These are phyloP conservation scores for Zaprionus gabonicus DNA, from an alignment of 1,140 invertebrate genomes.

Conservation along the genomic window DNA sequence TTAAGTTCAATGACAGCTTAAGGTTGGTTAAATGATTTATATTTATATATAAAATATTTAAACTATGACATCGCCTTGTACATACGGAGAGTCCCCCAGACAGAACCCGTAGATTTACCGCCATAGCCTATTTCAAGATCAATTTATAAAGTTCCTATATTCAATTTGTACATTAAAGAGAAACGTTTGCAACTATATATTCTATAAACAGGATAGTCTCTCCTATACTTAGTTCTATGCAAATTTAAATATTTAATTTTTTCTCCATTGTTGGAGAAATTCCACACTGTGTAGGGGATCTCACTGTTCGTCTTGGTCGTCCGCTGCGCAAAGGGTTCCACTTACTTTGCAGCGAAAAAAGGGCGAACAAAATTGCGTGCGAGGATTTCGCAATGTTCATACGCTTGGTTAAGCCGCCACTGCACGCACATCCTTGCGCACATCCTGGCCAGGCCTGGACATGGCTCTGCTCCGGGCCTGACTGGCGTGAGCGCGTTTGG, in stretches of 20 bases:
- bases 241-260: background rate
- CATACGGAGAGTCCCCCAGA: too few species aligned
- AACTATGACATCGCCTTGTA: too few species aligned
- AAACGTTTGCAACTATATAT: too few species aligned
- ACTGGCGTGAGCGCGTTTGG: constrained; percentile 32
- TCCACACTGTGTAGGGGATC: constrained; percentile 1
- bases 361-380: constrained; percentile 43
- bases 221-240: too few species aligned
- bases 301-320: background rate
- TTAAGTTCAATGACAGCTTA: too few species aligned
- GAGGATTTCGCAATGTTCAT: constrained; percentile 58
- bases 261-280: background rate
- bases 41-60: too few species aligned
- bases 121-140: too few species aligned
- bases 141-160: too few species aligned
- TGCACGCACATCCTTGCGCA: constrained; percentile 57
- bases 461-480: background rate
- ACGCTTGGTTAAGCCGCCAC: constrained; percentile 50
- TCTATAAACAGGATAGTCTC: background rate
- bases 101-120: too few species aligned
- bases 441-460: constrained; percentile 34
- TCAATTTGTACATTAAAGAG: too few species aligned
- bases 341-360: constrained; percentile 24
- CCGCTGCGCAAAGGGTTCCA: background rate
- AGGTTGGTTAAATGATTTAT: too few species aligned